Evolutionary conservation across 2,113 vertebrate genomes (phyloP).

Genomic region (Puntigrus tetrazona): DNA sequence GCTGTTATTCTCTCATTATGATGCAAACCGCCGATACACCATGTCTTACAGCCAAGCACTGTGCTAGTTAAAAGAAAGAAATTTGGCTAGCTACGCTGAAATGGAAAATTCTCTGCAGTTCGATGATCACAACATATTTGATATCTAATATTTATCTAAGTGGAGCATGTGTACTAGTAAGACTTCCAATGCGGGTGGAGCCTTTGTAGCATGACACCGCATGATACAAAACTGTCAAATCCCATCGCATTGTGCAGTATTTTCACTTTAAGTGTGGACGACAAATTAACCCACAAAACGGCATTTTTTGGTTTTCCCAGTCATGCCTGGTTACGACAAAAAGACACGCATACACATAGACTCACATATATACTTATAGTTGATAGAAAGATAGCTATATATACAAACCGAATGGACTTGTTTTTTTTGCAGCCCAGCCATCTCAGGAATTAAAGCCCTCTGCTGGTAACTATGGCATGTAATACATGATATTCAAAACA

Average conservation of each 20-base stretch:
- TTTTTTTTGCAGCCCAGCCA: background rate
- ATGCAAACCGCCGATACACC: background rate
- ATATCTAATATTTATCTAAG: background rate
- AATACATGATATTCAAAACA: background rate
- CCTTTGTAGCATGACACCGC: background rate
- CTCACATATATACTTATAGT: background rate
- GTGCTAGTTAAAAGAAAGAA: background rate
- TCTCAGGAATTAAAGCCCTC: constrained; percentile 24
- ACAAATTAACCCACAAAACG: background rate
- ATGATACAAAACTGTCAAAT: background rate
- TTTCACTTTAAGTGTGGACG: background rate
- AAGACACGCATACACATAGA: background rate
- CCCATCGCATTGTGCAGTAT: background rate
- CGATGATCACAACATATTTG: background rate
- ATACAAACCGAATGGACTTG: background rate
- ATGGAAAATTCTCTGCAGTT: background rate
- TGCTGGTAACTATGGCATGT: constrained; percentile 37
- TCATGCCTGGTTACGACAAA: background rate
- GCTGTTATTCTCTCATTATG: constrained; percentile 14
- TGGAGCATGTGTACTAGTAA: background rate
- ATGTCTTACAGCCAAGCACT: background rate
- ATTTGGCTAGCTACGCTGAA: background rate
- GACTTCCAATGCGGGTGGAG: background rate
- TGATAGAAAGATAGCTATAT: background rate
- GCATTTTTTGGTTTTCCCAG: background rate